These are phyloP conservation scores for Tragelaphus strepsiceros DNA, from an alignment of 2,113 vertebrate species.

Conservation along the genomic window DNA sequence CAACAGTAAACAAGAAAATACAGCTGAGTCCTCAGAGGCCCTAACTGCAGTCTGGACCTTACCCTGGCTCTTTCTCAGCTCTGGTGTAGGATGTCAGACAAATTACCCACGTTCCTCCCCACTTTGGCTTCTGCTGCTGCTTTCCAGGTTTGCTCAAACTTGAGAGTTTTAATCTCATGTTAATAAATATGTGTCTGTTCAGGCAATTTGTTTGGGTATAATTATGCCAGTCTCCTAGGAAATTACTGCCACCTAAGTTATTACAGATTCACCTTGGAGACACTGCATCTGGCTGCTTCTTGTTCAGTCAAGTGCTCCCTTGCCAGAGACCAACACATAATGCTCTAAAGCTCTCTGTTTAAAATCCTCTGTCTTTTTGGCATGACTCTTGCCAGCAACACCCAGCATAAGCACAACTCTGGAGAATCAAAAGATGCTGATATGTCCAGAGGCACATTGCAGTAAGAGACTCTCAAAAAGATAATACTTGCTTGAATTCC, in stretches of 20 bases:
- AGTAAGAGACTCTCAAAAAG: not conserved
- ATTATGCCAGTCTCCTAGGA: conserved; percentile 68
- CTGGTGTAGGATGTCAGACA: not conserved
- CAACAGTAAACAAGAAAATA: not conserved
- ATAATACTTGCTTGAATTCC: not conserved
- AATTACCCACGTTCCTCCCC: not conserved
- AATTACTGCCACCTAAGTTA: conserved; percentile 64
- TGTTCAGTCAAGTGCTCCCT: conserved; percentile 52
- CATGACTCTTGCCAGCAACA: not conserved
- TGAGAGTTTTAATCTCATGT: conserved; percentile 59
- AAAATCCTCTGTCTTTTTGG: not conserved
- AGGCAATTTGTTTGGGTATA: conserved; percentile 68
- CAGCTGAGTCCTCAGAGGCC: too few species aligned
- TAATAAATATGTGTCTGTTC: conserved; percentile 67
- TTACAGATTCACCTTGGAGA: conserved; percentile 67
- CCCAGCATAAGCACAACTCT: not conserved
- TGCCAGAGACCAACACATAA: conserved; percentile 34
- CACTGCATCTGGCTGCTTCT: conserved; percentile 42
- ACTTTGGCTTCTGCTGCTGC: not conserved
- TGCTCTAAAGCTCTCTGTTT: not conserved
- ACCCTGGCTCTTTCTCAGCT: not conserved
- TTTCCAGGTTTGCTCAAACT: conserved; percentile 8
- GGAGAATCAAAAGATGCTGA: not conserved
- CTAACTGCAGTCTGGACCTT: not conserved
- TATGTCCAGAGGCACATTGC: not conserved